Conservation (phyloP, 2,888 invertebrate genomes). For the Pollenia labialis region DNA sequence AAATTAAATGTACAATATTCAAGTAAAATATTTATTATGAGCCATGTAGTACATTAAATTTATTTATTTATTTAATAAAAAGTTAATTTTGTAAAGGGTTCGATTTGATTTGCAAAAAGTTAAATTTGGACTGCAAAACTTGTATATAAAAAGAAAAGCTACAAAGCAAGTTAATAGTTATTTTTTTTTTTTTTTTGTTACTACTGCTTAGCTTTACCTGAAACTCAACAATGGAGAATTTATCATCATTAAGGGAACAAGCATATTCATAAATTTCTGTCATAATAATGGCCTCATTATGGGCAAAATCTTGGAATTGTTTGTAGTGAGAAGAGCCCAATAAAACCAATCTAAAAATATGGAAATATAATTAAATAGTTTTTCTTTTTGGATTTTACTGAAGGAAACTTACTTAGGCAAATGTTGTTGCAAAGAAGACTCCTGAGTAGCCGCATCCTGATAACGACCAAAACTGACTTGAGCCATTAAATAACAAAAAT, state of each 20-base stretch:
- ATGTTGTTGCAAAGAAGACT: slow-evolving; percentile 79
- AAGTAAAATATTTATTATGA: too few species aligned
- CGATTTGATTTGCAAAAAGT: too few species aligned
- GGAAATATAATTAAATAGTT: background rate
- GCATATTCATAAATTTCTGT: slow-evolving; percentile 98
- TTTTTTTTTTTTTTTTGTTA: too few species aligned
- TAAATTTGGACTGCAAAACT: too few species aligned
- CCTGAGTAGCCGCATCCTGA: slow-evolving; percentile 79
- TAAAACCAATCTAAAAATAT: slow-evolving; percentile 88
- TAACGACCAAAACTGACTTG: slow-evolving; percentile 84
- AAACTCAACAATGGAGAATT: slow-evolving; percentile 89
- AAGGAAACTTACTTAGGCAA: slow-evolving; percentile 77
- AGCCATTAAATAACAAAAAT: slow-evolving; percentile 97
- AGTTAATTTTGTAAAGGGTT: too few species aligned
- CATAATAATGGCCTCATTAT: slow-evolving; percentile 94
- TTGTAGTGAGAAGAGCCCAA: slow-evolving; percentile 90
- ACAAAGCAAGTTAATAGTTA: too few species aligned
- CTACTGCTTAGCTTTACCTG: slow-evolving; percentile 85
- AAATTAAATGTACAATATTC: too few species aligned
- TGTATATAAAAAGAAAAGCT: too few species aligned
- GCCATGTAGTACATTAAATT: too few species aligned
- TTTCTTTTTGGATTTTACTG: background rate
- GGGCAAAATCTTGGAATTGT: slow-evolving; percentile 88
- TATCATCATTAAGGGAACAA: slow-evolving; percentile 90
- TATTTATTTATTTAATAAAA: too few species aligned